Conservation (phyloP, 2,888 invertebrate genomes). For the Stictocephala bisonia region DNA sequence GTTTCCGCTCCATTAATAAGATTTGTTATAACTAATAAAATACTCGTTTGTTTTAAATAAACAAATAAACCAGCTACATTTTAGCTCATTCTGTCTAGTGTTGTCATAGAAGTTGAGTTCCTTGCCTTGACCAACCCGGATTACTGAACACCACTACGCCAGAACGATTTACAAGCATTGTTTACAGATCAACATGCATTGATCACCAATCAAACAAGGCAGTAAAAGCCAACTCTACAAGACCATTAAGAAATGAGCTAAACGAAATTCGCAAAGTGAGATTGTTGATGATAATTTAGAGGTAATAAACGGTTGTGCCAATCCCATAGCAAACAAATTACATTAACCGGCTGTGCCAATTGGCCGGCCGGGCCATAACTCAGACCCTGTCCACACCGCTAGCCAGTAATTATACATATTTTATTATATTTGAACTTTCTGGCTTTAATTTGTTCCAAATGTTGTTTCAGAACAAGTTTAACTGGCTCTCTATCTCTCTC, state of each 20-base stretch:
- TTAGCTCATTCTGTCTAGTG: no score
- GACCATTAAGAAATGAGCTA: not conserved
- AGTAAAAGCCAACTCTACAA: no score
- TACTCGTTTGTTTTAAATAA: no score
- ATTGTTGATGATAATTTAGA: not conserved
- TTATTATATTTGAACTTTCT: constrained; percentile 48
- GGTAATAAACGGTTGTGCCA: not conserved
- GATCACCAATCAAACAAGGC: no score
- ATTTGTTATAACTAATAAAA: no score
- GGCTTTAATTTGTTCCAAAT: constrained; percentile 46
- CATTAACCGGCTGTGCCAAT: constrained; percentile 14
- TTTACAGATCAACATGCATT: no score
- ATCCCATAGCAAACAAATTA: constrained; percentile 11
- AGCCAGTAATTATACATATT: constrained; percentile 45
- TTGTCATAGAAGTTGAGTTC: no score
- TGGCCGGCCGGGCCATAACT: not conserved
- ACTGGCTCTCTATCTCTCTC: not conserved
- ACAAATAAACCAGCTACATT: no score
- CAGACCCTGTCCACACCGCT: constrained; percentile 20
- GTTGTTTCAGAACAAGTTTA: constrained; percentile 41
- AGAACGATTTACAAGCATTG: no score
- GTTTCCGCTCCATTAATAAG: no score
- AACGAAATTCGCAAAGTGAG: constrained; percentile 17
- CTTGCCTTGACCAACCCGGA: no score
- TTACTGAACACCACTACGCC: no score